These are phyloP conservation scores for Papilio xuthus DNA, from an alignment of 1,140 invertebrate genomes.

Conservation along the genomic window DNA sequence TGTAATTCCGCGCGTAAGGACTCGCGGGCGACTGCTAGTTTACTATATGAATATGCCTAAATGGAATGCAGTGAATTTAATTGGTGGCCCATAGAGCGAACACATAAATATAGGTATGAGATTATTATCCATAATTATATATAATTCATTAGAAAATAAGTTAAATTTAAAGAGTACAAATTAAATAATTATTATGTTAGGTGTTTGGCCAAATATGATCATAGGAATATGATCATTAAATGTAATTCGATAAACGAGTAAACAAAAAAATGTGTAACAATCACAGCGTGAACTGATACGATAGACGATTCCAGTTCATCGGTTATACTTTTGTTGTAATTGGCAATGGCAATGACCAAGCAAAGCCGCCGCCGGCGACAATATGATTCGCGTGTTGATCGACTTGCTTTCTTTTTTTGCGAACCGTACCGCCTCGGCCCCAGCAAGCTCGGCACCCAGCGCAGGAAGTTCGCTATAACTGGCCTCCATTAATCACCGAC, in stretches of 20 bases:
- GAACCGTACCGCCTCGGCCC: slow-evolving; percentile 47
- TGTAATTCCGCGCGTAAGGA: too few relatives aligned
- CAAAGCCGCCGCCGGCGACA: slow-evolving; percentile 45
- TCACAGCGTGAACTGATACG: background rate
- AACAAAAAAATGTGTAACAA: background rate
- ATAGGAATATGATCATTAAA: background rate
- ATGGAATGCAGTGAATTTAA: too few relatives aligned
- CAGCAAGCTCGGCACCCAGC: slow-evolving; percentile 36
- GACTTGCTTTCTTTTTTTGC: slow-evolving; percentile 51
- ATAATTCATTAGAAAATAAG: too few relatives aligned
- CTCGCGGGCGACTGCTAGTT: too few relatives aligned
- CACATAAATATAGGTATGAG: too few relatives aligned
- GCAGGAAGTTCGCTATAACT: slow-evolving; percentile 68
- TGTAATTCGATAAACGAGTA: background rate
- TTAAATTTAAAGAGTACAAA: background rate
- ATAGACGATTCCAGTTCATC: slow-evolving; percentile 26
- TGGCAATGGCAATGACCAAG: slow-evolving; percentile 57
- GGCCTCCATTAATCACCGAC: slow-evolving; percentile 59
- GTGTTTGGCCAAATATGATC: background rate
- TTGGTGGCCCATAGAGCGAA: too few relatives aligned
- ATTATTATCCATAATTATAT: too few relatives aligned
- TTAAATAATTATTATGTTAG: background rate
- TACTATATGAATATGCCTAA: too few relatives aligned
- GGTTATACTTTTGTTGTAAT: slow-evolving; percentile 41
- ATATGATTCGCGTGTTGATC: slow-evolving; percentile 50